Percentiles rank a stretch among this genome's conserved stretches.
Evolutionary conservation across 2,797 vertebrate genomes (phyloP).

Genomic region (Artibeus lituratus): DNA sequence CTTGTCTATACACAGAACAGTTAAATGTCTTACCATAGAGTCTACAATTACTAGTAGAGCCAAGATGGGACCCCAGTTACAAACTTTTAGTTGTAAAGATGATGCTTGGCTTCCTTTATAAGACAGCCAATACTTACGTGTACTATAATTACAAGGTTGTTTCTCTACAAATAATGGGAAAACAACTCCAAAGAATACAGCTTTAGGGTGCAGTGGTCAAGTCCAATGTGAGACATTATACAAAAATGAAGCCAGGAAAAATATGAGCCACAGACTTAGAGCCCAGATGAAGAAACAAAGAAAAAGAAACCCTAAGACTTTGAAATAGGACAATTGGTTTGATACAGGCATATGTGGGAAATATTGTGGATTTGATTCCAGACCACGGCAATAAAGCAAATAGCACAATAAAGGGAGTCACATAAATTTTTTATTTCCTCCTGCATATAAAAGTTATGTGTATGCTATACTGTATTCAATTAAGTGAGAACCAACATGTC

Average conservation of each 20-base stretch:
- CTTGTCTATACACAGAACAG: not conserved
- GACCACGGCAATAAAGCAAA: not conserved
- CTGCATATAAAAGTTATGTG: not conserved
- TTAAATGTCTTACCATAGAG: not conserved
- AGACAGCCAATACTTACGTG: not conserved
- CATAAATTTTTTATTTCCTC: not conserved
- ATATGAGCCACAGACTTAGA: not conserved
- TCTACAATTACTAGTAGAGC: not conserved
- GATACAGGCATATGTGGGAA: not conserved
- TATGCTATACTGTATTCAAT: not conserved
- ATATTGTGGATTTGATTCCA: not conserved
- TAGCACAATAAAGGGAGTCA: not conserved
- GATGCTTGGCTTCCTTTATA: not conserved
- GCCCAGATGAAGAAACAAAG: not conserved
- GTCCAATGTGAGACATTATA: not conserved
- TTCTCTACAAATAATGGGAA: not conserved
- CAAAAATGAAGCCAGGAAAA: not conserved
- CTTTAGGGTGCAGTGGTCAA: not conserved
- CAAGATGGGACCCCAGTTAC: not conserved
- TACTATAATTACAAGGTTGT: not conserved
- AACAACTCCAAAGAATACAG: not conserved
- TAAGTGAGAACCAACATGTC: not conserved
- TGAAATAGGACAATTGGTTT: not conserved
- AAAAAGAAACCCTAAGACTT: not conserved
- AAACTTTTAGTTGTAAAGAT: not conserved